A percentile compares a stretch with the other conserved stretches of the same genome.
These are phyloP conservation scores for Cyanocitta stelleri DNA, from an alignment of 2,113 vertebrate species.

Conservation along the genomic window DNA sequence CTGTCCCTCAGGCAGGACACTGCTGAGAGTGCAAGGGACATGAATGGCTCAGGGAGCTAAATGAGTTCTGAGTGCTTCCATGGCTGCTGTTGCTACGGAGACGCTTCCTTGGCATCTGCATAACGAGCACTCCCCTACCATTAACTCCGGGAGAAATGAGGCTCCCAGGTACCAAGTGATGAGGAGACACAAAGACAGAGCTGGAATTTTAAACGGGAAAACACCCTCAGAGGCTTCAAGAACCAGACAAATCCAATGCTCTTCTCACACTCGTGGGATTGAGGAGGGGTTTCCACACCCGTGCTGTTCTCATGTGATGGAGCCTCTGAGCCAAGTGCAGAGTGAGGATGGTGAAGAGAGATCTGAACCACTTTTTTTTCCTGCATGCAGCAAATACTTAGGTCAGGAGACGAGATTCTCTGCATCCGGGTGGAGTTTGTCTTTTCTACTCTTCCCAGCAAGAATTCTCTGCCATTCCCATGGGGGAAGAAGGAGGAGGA, in stretches of 20 bases:
- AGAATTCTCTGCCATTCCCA: neutral
- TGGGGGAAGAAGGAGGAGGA: neutral
- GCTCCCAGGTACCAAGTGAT: neutral
- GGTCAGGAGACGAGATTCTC: neutral
- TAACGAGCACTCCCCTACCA: neutral
- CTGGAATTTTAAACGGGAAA: neutral
- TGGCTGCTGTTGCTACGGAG: conserved; percentile 46
- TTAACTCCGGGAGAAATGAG: conserved; percentile 19
- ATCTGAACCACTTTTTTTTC: neutral
- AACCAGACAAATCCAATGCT: neutral
- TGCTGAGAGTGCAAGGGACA: neutral
- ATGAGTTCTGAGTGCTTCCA: neutral
- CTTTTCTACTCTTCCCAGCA: neutral
- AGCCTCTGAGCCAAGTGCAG: neutral
- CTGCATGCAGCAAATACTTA: neutral
- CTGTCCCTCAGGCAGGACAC: neutral
- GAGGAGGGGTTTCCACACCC: neutral
- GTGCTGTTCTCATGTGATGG: neutral
- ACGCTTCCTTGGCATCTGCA: conserved; percentile 8
- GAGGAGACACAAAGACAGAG: neutral
- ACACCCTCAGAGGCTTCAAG: neutral
- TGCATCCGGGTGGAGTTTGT: neutral
- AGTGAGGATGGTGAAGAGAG: neutral
- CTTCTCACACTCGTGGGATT: neutral
- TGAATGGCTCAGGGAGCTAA: neutral